Conservation (phyloP, 2,797 vertebrate species). For the Ciconia nigra region DNA sequence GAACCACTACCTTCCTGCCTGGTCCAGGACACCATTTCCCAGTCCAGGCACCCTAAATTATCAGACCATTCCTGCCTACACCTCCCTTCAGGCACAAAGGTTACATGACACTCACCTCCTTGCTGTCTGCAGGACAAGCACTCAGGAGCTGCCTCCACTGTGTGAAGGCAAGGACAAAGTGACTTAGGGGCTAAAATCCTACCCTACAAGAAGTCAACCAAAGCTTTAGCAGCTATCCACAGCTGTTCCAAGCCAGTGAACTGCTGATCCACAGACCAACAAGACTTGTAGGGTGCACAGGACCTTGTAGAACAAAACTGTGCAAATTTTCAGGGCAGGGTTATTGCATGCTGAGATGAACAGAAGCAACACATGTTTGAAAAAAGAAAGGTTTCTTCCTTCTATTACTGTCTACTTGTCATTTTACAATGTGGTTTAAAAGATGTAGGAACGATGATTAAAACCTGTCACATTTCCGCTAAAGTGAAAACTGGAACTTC, state of each 20-base stretch:
- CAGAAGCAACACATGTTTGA: background rate
- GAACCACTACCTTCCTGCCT: background rate
- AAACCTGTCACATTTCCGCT: background rate
- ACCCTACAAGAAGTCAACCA: background rate
- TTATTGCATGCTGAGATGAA: background rate
- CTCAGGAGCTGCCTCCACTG: background rate
- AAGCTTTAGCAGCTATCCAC: background rate
- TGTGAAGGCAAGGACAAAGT: background rate
- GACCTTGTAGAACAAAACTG: background rate
- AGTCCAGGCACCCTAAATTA: background rate
- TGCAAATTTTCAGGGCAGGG: background rate
- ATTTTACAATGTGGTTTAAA: background rate
- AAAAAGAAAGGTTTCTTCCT: background rate
- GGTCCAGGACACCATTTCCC: background rate
- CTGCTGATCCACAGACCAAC: conserved; percentile 1
- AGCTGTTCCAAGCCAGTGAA: background rate
- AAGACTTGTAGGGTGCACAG: background rate
- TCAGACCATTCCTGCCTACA: background rate
- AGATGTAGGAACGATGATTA: background rate
- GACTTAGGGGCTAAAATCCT: background rate
- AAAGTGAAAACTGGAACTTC: background rate
- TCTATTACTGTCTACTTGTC: background rate
- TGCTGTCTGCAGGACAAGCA: background rate
- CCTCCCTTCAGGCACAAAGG: background rate
- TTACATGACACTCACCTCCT: background rate